A percentile compares a stretch with the other conserved stretches of the same genome.
Conservation (phyloP, 1,140 invertebrate species). For the Aphis craccivora region DNA sequence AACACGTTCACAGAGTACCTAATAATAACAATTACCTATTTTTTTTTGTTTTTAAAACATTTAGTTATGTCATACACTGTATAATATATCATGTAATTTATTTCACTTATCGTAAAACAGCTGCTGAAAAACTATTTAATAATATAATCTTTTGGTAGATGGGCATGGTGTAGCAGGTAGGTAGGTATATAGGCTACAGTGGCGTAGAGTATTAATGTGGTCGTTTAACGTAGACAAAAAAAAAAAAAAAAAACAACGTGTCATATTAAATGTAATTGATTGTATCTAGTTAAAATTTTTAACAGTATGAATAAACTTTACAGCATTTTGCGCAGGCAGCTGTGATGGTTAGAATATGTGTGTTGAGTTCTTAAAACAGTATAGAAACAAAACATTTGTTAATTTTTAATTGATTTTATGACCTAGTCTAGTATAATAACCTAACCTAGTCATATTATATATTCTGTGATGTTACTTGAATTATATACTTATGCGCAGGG, state of each 20-base stretch:
- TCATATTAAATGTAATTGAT: slow-evolving; percentile 16
- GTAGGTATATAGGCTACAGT: neutral
- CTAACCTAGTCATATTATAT: neutral
- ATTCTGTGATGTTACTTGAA: neutral
- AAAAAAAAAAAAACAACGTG: neutral
- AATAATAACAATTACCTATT: neutral
- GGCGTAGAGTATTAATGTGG: neutral
- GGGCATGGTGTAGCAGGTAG: neutral
- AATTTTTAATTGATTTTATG: neutral
- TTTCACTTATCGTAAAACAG: slow-evolving; percentile 20
- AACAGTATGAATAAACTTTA: neutral
- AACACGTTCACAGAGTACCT: neutral
- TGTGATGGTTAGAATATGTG: neutral
- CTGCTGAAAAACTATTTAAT: neutral
- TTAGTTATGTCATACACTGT: neutral
- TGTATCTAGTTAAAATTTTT: slow-evolving; percentile 16
- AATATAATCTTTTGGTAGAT: neutral
- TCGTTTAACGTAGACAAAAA: slow-evolving; percentile 6
- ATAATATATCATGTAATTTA: neutral
- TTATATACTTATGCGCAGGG: neutral
- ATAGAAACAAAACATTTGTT: neutral
- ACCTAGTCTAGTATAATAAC: too few species aligned
- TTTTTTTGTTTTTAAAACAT: neutral
- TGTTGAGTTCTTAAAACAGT: neutral
- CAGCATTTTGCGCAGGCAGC: neutral